Percentiles rank a stretch among this genome's conserved stretches.
These are phyloP conservation scores for Campoplex capitator DNA, from an alignment of 2,888 invertebrate genomes.

Conservation along the genomic window DNA sequence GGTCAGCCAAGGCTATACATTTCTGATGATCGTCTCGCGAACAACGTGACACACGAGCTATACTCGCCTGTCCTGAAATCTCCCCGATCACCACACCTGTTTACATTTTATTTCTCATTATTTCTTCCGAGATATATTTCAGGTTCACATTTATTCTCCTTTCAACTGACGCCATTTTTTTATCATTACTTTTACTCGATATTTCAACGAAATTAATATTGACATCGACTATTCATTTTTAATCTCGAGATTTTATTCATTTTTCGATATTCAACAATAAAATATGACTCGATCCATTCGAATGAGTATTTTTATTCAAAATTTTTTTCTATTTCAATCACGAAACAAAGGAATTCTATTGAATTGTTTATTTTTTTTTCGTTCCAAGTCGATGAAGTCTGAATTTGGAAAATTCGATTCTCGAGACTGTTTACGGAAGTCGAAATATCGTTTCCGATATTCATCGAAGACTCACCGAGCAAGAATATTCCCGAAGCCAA, in stretches of 20 bases:
- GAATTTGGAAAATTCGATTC: no score
- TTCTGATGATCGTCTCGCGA: slow-evolving; percentile 85
- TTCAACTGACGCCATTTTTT: background rate
- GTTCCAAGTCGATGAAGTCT: no score
- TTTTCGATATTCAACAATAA: no score
- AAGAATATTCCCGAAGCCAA: slow-evolving; percentile 40
- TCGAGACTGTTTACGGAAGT: background rate
- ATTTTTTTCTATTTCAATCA: background rate
- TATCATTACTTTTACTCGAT: background rate
- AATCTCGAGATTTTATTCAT: no score
- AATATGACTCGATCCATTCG: no score
- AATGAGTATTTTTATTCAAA: background rate
- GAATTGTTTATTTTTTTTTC: no score
- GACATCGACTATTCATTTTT: no score
- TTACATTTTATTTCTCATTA: background rate
- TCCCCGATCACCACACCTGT: slow-evolving; percentile 56
- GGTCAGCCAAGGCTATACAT: slow-evolving; percentile 87
- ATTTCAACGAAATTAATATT: no score
- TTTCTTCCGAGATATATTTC: background rate
- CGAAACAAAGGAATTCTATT: no score
- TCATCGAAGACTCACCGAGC: slow-evolving; percentile 56
- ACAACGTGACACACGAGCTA: slow-evolving; percentile 77
- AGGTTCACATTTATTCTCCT: background rate
- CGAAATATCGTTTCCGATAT: background rate
- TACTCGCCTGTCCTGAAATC: slow-evolving; percentile 64